Conservation (phyloP, 2,113 vertebrate species). For the Sprattus sprattus region DNA sequence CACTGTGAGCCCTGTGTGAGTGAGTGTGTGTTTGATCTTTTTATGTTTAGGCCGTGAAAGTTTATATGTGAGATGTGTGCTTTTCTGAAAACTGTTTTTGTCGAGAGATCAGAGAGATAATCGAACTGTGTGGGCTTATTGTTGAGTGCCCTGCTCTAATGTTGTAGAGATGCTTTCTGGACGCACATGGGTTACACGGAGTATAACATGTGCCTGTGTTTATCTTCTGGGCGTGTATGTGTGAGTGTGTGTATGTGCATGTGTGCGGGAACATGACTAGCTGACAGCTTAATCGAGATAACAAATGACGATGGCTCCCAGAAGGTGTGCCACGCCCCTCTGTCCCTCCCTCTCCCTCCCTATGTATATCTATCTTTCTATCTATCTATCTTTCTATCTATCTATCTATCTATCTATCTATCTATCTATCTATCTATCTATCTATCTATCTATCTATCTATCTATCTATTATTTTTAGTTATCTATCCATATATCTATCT, state of each 20-base stretch:
- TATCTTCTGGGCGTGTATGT: constrained; percentile 4
- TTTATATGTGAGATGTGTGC: not conserved
- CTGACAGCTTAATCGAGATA: not conserved
- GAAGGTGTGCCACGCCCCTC: not conserved
- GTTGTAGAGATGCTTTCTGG: not conserved
- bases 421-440: not conserved
- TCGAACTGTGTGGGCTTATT: not conserved
- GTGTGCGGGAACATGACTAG: not conserved
- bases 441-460: not conserved
- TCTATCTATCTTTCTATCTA: not conserved
- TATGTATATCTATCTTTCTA: not conserved
- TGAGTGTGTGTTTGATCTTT: not conserved
- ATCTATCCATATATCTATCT: no score
- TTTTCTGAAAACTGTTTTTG: not conserved
- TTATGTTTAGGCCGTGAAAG: not conserved
- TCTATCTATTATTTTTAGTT: no score
- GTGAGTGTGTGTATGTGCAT: not conserved
- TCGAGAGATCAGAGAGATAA: not conserved
- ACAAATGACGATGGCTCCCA: not conserved
- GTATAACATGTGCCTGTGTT: not conserved
- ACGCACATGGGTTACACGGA: not conserved
- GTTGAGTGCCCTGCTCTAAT: not conserved
- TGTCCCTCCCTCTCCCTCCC: not conserved
- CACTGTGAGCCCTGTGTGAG: constrained; percentile 7
- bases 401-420: no score